Base-by-base conservation (phyloP, 1,140 invertebrate genomes). In the Pogonomyrmex barbatus region DNA sequence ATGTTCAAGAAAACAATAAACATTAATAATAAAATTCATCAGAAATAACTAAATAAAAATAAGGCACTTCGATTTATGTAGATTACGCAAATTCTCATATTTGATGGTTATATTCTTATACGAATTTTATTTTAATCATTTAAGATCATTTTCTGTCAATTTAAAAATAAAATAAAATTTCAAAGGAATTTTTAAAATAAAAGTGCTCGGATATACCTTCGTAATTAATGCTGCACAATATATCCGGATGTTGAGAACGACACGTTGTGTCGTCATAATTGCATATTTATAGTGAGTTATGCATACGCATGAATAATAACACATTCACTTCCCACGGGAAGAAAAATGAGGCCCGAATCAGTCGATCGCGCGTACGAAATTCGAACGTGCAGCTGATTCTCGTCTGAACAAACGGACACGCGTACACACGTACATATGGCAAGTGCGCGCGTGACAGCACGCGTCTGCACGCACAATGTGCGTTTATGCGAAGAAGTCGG, bases 401-500 rank as follows among this genome's bases (percentile, higher is more conserved):
- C 71, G 52, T 65, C 12, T 47, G n/a, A 68, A 24, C n/a, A 36
- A 45, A 60, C 10, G 52, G 36, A 30, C 52, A 30, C 52, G 70
- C 52, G 68, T 67, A 12, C 9, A 45, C 42, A 45, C 42, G 8
- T 45, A 8, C 8, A 45, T 45, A 8, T 45, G 42, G 2, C 42
- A 8, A 24, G 10, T 17, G 17, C 4, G 10, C 71, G 45, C 75
- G 58, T 58, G 76, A 78, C 76, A 65, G 45, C 65, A n/a, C 24
- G 83, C 36, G 33, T 24, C 24, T 42, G 56, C 39, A 33, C 56
- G 81, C 67, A 54, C 75, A 45, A 24, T 86, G 84, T 62, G 68
- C 88, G 88, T 81, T 90, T 88, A 52, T 39, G 73, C 84, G 88
- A 87, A 90, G 90, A 91, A 91, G 87, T 82, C 6, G 33, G 75